Evolutionary conservation across 2,797 vertebrate genomes (phyloP), one percentile per base, ranked within the genome.

Genomic region (Sebastes cheni): DNA sequence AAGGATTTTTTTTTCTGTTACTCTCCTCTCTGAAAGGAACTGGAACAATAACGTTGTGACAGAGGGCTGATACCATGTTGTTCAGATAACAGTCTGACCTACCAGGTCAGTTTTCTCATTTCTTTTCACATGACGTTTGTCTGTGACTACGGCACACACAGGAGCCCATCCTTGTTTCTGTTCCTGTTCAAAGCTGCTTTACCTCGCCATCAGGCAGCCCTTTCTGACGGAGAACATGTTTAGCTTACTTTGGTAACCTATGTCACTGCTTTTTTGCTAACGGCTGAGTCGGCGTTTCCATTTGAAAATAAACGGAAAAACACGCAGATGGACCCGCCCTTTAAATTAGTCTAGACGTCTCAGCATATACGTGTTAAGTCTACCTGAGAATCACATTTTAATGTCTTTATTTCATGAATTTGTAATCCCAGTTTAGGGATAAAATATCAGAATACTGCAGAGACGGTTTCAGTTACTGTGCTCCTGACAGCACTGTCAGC

Each of bases 41-140:
- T 67, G 80, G 34, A 14, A 87, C 36, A 76, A 67, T 61, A 68
- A 39, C 56, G 62, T 67, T 88, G 58, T 79, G 64, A 87, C 75
- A 85, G 82, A 81, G 54, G 23, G 39, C 42, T 23, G 34, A 79
- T 36, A 81, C n/a, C 20, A 58, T 69, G 68, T 68, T 61, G 18
- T 72, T 65, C 55, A 54, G 74, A 80, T 65, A 81, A 71, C 73
- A 73, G 56, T 56, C 58, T 80, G 34, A 77, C 74, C 67, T 52
- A 67, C 39, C 67, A 29, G 22, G 46, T 72, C 76, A 32, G 36
- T 42, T 81, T 68, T 66, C 32, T 77, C n/a, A 46, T 61, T 79
- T 27, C 39, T 61, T 61, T 58, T 71, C 36, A 75, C 5, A 50
- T 25, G 27, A 39, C 16, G 23, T 60, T 59, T 71, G 25, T 32